A percentile compares a stretch with the other conserved stretches of the same genome.
These are phyloP conservation scores for Corythornis madagascariensis DNA, from an alignment of 2,113 vertebrate species.

Conservation along the genomic window DNA sequence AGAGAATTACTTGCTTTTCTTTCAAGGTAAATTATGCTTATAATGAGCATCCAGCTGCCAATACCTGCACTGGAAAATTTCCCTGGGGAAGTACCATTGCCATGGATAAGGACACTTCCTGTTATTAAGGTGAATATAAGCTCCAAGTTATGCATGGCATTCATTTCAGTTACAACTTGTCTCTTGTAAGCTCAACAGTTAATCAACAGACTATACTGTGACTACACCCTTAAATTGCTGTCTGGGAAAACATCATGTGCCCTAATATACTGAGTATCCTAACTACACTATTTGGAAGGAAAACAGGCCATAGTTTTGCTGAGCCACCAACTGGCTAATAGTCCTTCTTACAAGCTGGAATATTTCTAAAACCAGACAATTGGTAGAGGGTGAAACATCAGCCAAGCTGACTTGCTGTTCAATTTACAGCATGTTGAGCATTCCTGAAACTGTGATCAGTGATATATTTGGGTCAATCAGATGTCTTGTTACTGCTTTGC, in stretches of 20 bases:
- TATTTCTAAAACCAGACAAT: neutral
- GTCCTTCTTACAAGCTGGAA: neutral
- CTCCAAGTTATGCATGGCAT: neutral
- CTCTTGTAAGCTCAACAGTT: neutral
- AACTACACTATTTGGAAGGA: neutral
- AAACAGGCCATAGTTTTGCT: neutral
- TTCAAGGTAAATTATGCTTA: neutral
- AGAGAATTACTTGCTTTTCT: neutral
- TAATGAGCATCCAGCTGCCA: neutral
- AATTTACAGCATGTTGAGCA: constrained; percentile 5
- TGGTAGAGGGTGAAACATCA: constrained; percentile 2
- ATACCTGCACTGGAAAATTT: neutral
- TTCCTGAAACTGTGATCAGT: constrained; percentile 25
- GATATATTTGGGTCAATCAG: constrained; percentile 44
- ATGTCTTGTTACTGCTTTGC: constrained; percentile 8
- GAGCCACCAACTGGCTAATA: neutral
- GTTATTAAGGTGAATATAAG: neutral
- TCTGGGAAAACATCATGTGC: neutral
- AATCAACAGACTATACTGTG: neutral
- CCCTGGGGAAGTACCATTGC: neutral
- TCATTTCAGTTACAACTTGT: neutral
- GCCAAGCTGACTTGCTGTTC: neutral
- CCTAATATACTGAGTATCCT: neutral
- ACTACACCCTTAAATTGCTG: neutral
- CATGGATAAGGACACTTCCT: neutral